Percentiles rank a stretch among this genome's conserved stretches.
Evolutionary conservation across 2,797 vertebrate genomes (phyloP).

Genomic region (Serranus cabrilla): DNA sequence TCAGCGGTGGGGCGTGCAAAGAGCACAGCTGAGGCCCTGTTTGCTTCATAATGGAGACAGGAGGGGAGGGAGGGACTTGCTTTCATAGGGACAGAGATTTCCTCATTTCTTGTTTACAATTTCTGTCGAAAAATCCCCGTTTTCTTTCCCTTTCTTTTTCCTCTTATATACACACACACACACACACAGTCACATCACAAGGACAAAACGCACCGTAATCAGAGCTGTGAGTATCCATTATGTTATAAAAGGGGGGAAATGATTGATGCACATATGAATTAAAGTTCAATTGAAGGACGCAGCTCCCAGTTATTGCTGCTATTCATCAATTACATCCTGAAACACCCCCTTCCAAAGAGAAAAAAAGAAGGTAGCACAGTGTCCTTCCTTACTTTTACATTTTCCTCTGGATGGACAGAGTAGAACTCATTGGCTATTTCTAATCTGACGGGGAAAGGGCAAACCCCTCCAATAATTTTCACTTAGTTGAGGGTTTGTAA

Average conservation of each 20-base stretch:
- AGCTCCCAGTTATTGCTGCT: constrained; percentile 74
- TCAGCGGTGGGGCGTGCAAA: constrained; percentile 34
- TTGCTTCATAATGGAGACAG: constrained; percentile 53
- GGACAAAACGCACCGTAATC: constrained; percentile 75
- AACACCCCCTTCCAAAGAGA: constrained; percentile 65
- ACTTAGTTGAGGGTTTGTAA: constrained; percentile 5
- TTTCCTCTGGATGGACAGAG: constrained; percentile 19
- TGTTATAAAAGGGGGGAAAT: constrained; percentile 72
- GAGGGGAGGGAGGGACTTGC: background rate
- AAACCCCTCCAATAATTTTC: constrained; percentile 12
- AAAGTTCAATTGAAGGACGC: constrained; percentile 86
- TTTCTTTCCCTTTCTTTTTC: background rate
- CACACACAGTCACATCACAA: constrained; percentile 59
- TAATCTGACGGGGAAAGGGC: constrained; percentile 33
- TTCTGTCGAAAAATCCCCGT: constrained; percentile 34
- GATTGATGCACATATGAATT: constrained; percentile 85
- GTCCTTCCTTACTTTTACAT: constrained; percentile 46
- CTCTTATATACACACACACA: background rate
- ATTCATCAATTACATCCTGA: constrained; percentile 85
- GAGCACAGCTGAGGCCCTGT: constrained; percentile 54
- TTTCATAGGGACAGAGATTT: constrained; percentile 36
- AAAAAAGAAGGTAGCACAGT: constrained; percentile 33
- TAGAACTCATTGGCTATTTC: constrained; percentile 30
- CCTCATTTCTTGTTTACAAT: constrained; percentile 43
- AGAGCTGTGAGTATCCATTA: constrained; percentile 75